Base-by-base conservation (phyloP, 2,797 vertebrate species). In the Gadopsis marmoratus region DNA sequence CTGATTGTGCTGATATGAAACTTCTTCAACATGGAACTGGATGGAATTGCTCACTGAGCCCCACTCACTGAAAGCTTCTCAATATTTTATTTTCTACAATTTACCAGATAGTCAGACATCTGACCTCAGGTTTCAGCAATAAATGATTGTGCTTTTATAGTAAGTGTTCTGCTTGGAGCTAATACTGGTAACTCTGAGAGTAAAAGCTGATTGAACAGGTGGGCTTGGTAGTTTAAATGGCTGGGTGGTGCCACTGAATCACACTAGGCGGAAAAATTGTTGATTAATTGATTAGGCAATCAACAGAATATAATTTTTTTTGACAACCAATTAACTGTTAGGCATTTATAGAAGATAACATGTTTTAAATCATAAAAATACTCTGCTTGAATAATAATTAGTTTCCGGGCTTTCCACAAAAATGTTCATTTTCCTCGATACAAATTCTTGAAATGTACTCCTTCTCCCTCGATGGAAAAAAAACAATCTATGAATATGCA, bases 21-120 rank as follows among this genome's bases (percentile, higher is more conserved):
- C 51, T 71, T 70, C 41, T 71, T 78, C 5, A 76, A 63, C 54
- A 58, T 62, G 39, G 61, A 74, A 26, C 23, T 39, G 17, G 61
- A 29, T 61, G 29, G 64, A 78, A 64, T 48, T 23, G 56, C 64
- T 62, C 23, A 45, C 50, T 50, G 50, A 70, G 51, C n/a, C n/a
- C 23, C 12, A 47, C 45, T 4, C 45, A 21, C 47, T 48, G 45
- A 70, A 48, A 64, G 11, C 8, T 7, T 50, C 13, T 62, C 14
- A 21, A 5, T 55, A 8, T 48, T 59, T 71, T 65, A 16, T 79
- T 71, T 67, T 64, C 3, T 37, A 2, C 7, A 51, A 13, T 29
- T 64, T 21, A 66, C 9, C 10, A 47, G 23, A 50, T 50, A 37
- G 29, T 58, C 4, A 8, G 60, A 69, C n/a, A 17, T 73, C 41